Evolutionary conservation across 2,888 invertebrate species (phyloP), one percentile per base, ranked within the genome.

Genomic region (Catocala fraxini): DNA sequence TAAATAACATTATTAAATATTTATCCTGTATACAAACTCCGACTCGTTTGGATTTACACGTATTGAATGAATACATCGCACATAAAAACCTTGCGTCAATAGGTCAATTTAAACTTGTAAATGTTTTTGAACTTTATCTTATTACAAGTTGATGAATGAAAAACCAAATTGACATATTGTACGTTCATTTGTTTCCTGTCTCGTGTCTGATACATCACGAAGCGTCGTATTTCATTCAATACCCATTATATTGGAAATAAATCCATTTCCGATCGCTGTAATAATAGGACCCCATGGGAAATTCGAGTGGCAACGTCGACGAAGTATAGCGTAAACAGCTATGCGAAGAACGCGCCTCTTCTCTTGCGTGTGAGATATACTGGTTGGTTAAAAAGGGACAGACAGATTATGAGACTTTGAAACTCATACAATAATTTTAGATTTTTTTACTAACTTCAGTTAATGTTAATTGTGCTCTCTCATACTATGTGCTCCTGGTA

Each of bases 261-360:
- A 78, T 79, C 77, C 73, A 70, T 79, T 71, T 68, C 63, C 62
- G 78, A 78, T 75, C 63, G 63, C 65, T 64, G 73, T 71, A 81
- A 71, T 73, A 75, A 76, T 68, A 65, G 68, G 58, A 55, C 51
- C 81, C 75, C 78, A 70, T 73, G 85, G 79, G 83, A 81, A 82
- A 84, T 83, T 71, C 67, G 68, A 68, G 65, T 61, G 56, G 45
- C 49, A 35, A 13, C 54, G 51, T 45, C 12, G 55, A 49, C 48
- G 52, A 25, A 11, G 42, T 45, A 13, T 2, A 6, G 45, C n/a
- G 15, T 42, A 0, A 5, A n/a, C 3, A 39, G 13, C 42, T 52
- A n/a, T 42, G 25, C 5, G 42, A 25, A 42, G 4, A n/a, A 34
- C 5, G 3, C 15, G 11, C 41, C 15, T 11, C 6, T 6, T 7